Conservation (phyloP, 2,888 invertebrate genomes). For the Acronicta leporina region DNA sequence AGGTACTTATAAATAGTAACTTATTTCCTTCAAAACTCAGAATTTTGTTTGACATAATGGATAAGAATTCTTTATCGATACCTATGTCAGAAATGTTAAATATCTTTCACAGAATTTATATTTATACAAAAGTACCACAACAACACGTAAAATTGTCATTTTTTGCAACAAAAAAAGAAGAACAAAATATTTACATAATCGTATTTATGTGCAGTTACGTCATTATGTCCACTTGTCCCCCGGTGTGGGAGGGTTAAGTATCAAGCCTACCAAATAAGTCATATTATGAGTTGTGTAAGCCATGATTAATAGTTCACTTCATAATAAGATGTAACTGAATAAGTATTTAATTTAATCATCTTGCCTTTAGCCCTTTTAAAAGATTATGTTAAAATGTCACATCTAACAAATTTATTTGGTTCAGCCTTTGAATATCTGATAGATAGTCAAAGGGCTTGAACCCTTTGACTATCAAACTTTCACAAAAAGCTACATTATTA, state of each 20-base stretch:
- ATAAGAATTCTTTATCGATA: too few relatives aligned
- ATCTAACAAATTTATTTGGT: too few relatives aligned
- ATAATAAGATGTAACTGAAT: constrained; percentile 9
- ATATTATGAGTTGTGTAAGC: constrained; percentile 15
- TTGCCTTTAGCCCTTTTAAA: neutral
- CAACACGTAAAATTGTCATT: neutral
- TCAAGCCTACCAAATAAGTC: constrained; percentile 25
- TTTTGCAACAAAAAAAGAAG: constrained; percentile 6
- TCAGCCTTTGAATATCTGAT: too few relatives aligned
- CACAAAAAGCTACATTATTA: too few relatives aligned
- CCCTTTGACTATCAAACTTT: too few relatives aligned
- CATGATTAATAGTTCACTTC: constrained; percentile 13
- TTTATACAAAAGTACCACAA: neutral
- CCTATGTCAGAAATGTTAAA: too few relatives aligned
- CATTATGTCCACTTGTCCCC: constrained; percentile 14
- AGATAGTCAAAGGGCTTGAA: too few relatives aligned
- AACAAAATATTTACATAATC: constrained; percentile 5
- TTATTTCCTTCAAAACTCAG: too few relatives aligned
- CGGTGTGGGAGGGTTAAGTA: constrained; percentile 34
- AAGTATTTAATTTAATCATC: constrained; percentile 5
- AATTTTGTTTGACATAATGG: too few relatives aligned
- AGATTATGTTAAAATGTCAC: neutral
- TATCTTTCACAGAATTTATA: neutral
- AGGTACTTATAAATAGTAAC: too few relatives aligned
- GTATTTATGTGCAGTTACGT: constrained; percentile 16